Evolutionary conservation across 2,113 vertebrate genomes (phyloP).

Genomic region (Pelecanus crispus): DNA sequence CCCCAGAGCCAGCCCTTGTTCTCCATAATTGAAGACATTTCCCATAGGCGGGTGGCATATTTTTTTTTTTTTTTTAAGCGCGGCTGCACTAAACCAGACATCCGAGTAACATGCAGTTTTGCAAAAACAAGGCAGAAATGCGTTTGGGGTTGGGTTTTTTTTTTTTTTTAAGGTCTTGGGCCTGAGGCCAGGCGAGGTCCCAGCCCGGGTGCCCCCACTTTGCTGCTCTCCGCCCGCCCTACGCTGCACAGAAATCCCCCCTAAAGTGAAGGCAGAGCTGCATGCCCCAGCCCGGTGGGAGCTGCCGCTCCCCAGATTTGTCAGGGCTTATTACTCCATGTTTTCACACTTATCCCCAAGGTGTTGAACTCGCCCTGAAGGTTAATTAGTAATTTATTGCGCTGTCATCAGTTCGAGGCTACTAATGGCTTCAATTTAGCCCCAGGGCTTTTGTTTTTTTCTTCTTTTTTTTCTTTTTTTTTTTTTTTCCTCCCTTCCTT

Average conservation of each 20-base stretch:
- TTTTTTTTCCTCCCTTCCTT: neutral
- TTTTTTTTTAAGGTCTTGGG: neutral
- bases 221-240: neutral
- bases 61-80: neutral
- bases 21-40: constrained; percentile 11
- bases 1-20: neutral
- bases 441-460: neutral
- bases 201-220: neutral
- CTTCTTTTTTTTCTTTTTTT: too few species aligned
- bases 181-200: neutral
- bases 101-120: neutral
- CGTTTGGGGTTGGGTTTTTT: neutral
- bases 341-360: constrained; percentile 67
- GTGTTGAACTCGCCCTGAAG: constrained; percentile 65
- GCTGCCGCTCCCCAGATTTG: constrained; percentile 1
- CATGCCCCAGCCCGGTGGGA: neutral
- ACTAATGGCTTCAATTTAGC: constrained; percentile 62
- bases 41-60: neutral
- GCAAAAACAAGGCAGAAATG: neutral
- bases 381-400: constrained; percentile 72
- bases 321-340: constrained; percentile 59
- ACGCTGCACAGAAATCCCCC: fast-evolving
- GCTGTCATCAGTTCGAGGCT: constrained; percentile 60
- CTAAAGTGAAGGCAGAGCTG: neutral
- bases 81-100: neutral